Percentiles rank a stretch among this genome's conserved stretches.
Evolutionary conservation across 2,797 vertebrate species (phyloP).

Genomic region (Arrhamphus sclerolepis): DNA sequence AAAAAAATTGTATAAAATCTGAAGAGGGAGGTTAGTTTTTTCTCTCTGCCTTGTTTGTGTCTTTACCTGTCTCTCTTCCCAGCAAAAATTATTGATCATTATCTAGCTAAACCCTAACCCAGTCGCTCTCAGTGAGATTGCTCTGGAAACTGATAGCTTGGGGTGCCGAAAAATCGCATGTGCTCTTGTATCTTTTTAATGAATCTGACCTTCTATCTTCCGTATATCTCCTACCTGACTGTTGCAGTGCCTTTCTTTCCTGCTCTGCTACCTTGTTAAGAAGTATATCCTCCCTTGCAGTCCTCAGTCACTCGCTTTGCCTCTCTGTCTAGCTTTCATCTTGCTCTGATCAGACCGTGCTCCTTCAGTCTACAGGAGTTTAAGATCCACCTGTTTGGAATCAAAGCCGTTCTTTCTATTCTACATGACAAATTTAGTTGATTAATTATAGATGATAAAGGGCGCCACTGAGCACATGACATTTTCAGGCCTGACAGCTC

Average conservation of each 20-base stretch:
- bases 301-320: conserved; percentile 24
- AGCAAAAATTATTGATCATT: conserved; percentile 67
- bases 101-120: conserved; percentile 60
- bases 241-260: conserved; percentile 50
- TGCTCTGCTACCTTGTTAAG: conserved; percentile 59
- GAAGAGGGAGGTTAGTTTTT: not conserved
- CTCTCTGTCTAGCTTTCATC: conserved; percentile 48
- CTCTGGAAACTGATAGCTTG: conserved; percentile 51
- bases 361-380: conserved; percentile 63
- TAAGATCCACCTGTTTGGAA: conserved; percentile 39
- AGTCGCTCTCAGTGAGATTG: conserved; percentile 47
- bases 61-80: conserved; percentile 28
- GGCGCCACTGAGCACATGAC: conserved; percentile 10
- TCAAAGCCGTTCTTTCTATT: conserved; percentile 33
- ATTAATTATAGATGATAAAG: conserved; percentile 56
- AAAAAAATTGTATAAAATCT: conserved; percentile 4
- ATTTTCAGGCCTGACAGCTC: conserved; percentile 11
- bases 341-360: conserved; percentile 48
- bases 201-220: conserved; percentile 70
- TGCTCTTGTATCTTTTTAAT: conserved; percentile 72
- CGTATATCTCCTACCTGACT: conserved; percentile 53
- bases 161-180: conserved; percentile 63
- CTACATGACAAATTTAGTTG: conserved; percentile 49
- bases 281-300: conserved; percentile 41
- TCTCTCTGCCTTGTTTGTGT: conserved; percentile 10